Conservation (phyloP, 2,113 vertebrate species). For the Cardinalis cardinalis region DNA sequence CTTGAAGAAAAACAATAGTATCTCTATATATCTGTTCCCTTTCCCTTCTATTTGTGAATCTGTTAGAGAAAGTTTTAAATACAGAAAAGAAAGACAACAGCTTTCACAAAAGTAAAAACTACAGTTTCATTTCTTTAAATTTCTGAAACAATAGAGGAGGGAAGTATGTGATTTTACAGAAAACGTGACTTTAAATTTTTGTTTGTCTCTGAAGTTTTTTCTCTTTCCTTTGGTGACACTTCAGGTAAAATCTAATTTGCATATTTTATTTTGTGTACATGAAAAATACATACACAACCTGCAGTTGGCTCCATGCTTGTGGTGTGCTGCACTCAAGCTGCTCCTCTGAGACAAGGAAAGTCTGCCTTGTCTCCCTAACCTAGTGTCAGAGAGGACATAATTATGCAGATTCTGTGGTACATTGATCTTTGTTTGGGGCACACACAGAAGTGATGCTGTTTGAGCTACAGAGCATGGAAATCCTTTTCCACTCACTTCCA, state of each 20-base stretch:
- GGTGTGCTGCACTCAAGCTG: background rate
- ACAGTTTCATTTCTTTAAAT: background rate
- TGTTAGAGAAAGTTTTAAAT: background rate
- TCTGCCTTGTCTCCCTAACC: background rate
- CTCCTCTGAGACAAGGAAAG: slow-evolving; percentile 23
- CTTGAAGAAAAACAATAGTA: background rate
- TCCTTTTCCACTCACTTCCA: slow-evolving; percentile 8
- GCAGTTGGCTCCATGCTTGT: slow-evolving; percentile 10
- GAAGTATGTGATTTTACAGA: background rate
- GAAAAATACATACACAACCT: slow-evolving; percentile 44
- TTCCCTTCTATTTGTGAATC: background rate
- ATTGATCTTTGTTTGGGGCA: background rate
- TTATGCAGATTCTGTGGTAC: background rate
- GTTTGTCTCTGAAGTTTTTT: background rate
- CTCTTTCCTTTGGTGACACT: background rate
- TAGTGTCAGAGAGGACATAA: background rate
- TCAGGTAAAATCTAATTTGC: slow-evolving; percentile 35
- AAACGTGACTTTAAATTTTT: background rate
- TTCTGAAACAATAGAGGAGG: background rate
- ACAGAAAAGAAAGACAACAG: background rate
- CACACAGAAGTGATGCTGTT: background rate
- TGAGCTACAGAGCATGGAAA: background rate
- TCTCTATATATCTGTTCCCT: background rate
- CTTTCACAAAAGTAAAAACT: background rate
- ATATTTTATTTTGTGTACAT: background rate